Evolutionary conservation across 2,113 vertebrate species (phyloP), one percentile per base, ranked within the genome.

Genomic region (Gorsachius goisagi): DNA sequence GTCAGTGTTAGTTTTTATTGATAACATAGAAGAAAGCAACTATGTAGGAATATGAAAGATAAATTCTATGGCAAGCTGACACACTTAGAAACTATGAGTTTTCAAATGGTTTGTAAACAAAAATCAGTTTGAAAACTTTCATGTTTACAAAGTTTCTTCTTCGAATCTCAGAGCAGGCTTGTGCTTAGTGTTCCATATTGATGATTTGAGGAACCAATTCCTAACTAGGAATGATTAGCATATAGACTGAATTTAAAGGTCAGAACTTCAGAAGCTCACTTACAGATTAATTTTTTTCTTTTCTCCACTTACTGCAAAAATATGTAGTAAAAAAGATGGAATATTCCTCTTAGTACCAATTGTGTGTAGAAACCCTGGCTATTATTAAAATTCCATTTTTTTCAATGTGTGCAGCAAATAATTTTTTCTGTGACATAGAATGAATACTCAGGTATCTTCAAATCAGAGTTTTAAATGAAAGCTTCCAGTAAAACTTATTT

Each of bases 1-100:
- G 97, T 98, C 97, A 97, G 15, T 95, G 90, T 97, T 97, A 96
- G 88, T 97, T 98, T 98, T 98, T 97, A 98, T 95, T 98, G 97
- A 95, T 98, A 98, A 95, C 64, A 55, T 17, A 94, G 95, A 96
- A 97, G 85, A 97, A 98, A 98, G 95, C 13, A 45, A 64, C 82
- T 96, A n/a, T 91, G 63, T 95, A 93, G 96, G 35, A 97, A 91
- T 95, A 96, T 96, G 88, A 98, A 98, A 97, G 96, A 93, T 82
- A 94, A 95, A 88, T 88, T 97, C 80, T 97, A 35, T 89, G 60
- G 90, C 91, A 97, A 94, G 53, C 89, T 92, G 84, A 96, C 97
- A 94, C 8, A 60, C 83, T 92, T 95, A 84, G 95, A 97, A 96
- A 96, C 84, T 95, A 30, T 83, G 84, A 88, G 50, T 95, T 97